phyloP scores from a whole-genome alignment of 2,888 invertebrate genomes.

The Idaea straminata region DNA sequence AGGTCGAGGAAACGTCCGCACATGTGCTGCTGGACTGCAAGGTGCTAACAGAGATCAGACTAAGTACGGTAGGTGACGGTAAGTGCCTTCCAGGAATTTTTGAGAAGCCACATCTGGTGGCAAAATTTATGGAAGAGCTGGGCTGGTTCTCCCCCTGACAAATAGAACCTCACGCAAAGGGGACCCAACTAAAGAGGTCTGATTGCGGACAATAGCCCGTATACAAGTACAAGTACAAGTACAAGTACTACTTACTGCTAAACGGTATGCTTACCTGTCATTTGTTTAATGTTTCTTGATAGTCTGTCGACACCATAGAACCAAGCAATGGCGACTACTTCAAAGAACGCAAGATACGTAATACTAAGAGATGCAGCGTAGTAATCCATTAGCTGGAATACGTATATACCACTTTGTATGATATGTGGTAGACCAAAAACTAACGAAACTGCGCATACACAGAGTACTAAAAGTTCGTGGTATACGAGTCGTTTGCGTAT shows the following conservation, averaged over 20 bases:
- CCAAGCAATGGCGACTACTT: conserved; percentile 95
- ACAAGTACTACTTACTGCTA: neutral
- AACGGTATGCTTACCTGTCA: conserved; percentile 84
- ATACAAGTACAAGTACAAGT: too few relatives aligned
- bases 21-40: too few relatives aligned
- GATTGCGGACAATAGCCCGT: too few relatives aligned
- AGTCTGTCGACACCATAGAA: conserved; percentile 92
- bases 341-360: conserved; percentile 95
- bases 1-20: too few relatives aligned
- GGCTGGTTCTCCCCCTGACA: too few relatives aligned
- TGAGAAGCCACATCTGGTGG: too few relatives aligned
- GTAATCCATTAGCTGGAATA: conserved; percentile 95
- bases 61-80: too few relatives aligned
- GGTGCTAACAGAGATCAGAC: too few relatives aligned
- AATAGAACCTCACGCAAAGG: too few relatives aligned
- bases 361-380: conserved; percentile 96
- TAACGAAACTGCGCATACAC: conserved; percentile 91
- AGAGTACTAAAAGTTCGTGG: conserved; percentile 91
- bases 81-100: too few relatives aligned
- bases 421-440: conserved; percentile 93
- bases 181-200: too few relatives aligned
- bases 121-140: too few relatives aligned
- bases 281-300: conserved; percentile 91
- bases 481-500: conserved; percentile 90
- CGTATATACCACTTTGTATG: conserved; percentile 94